phyloP scores from a whole-genome alignment of 2,797 vertebrate genomes.

The Malacoraja senta region DNA sequence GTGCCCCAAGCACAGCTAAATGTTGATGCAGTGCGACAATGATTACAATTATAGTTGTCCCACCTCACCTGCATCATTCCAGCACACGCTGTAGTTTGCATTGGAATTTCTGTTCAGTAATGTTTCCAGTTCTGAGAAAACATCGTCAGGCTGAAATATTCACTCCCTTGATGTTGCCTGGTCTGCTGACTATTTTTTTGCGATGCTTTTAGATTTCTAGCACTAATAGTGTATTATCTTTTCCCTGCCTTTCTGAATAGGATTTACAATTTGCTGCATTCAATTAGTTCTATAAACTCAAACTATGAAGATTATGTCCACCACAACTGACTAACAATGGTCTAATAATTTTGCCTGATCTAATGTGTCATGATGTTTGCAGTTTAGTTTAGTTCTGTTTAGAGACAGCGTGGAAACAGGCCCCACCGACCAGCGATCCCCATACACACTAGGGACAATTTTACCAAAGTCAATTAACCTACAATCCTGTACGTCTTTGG shows the following conservation, averaged over 20 bases:
- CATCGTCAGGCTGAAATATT: background rate
- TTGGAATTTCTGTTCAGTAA: no score
- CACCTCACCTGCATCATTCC: no score
- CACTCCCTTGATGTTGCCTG: background rate
- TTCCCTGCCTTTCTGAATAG: no score
- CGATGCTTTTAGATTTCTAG: background rate
- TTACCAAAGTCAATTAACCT: no score
- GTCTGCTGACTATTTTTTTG: background rate
- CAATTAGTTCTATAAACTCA: background rate
- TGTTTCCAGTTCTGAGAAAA: background rate
- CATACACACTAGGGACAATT: no score
- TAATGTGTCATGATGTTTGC: background rate
- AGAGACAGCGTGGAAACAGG: no score
- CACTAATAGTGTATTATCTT: background rate
- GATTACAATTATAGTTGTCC: no score
- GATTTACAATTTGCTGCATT: background rate
- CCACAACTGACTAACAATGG: background rate
- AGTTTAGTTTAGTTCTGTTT: background rate
- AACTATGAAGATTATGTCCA: background rate
- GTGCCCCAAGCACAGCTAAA: no score
- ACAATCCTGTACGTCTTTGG: no score
- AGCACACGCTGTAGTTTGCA: no score
- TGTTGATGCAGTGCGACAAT: no score
- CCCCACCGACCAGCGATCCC: no score
- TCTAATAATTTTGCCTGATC: background rate